Evolutionary conservation across 2,113 vertebrate genomes (phyloP).

Genomic region (Corapipo altera): DNA sequence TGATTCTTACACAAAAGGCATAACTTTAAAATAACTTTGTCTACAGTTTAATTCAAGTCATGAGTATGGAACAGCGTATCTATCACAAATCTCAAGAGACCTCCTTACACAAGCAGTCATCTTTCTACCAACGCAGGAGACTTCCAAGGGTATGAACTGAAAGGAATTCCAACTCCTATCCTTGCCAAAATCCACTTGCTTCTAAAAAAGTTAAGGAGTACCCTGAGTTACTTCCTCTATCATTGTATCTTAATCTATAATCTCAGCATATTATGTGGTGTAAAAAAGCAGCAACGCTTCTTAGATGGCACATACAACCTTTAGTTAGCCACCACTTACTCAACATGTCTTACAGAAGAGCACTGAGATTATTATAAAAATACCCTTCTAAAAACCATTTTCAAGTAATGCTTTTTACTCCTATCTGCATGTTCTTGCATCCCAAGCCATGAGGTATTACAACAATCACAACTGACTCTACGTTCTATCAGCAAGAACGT

Average conservation of each 20-base stretch:
- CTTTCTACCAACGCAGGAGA: neutral
- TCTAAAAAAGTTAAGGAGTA: neutral
- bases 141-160: neutral
- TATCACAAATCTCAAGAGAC: neutral
- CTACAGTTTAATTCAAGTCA: neutral
- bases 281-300: neutral
- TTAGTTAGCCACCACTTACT: neutral
- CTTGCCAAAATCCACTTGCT: neutral
- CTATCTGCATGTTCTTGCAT: neutral
- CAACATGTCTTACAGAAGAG: neutral
- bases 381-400: neutral
- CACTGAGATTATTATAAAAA: neutral
- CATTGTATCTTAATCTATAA: neutral
- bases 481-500: neutral
- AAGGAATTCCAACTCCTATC: neutral
- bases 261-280: neutral
- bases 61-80: neutral
- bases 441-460: neutral
- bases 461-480: neutral
- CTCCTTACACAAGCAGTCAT: neutral
- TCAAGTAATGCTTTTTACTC: neutral
- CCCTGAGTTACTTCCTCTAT: neutral
- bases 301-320: neutral
- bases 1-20: neutral
- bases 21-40: neutral